A percentile compares a stretch with the other conserved stretches of the same genome.
Conservation (phyloP, 2,888 invertebrate genomes). For the Alviniconcha strummeri region DNA sequence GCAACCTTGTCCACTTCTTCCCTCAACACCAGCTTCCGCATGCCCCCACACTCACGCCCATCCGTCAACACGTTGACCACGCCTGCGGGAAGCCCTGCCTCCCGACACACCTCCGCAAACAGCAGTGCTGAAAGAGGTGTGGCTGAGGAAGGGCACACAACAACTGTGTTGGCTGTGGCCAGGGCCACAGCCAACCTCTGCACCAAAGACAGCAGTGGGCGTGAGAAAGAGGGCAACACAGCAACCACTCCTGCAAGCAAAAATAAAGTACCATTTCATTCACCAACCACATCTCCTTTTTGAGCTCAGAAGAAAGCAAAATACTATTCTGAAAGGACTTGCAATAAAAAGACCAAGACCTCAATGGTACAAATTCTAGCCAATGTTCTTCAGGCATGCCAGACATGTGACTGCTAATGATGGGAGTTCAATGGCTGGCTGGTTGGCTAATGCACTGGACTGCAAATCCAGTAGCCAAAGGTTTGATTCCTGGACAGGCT, state of each 20-base stretch:
- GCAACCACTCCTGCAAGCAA: slow-evolving; percentile 72
- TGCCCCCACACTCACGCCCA: slow-evolving; percentile 16
- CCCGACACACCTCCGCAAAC: slow-evolving; percentile 75
- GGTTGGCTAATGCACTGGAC: too few species aligned
- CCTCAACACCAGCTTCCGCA: slow-evolving; percentile 66
- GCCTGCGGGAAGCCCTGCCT: slow-evolving; percentile 76
- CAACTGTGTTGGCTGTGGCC: slow-evolving; percentile 76
- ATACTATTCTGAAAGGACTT: too few species aligned
- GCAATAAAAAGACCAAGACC: too few species aligned
- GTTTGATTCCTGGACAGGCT: too few species aligned
- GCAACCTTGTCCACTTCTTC: slow-evolving; percentile 72
- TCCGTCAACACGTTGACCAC: slow-evolving; percentile 75
- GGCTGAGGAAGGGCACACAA: slow-evolving; percentile 74
- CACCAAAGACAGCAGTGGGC: slow-evolving; percentile 75
- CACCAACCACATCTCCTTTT: too few species aligned
- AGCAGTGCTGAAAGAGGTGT: slow-evolving; percentile 73
- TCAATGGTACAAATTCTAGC: too few species aligned
- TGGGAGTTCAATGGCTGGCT: too few species aligned
- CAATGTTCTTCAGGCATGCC: too few species aligned
- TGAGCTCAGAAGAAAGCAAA: too few species aligned
- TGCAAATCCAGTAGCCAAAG: too few species aligned
- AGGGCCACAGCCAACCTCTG: slow-evolving; percentile 76
- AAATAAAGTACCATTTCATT: not conserved
- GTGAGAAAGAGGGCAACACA: slow-evolving; percentile 73
- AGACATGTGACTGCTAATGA: too few species aligned